Base-by-base conservation (phyloP, 1,140 invertebrate genomes). In the Drosophila rhopaloa region DNA sequence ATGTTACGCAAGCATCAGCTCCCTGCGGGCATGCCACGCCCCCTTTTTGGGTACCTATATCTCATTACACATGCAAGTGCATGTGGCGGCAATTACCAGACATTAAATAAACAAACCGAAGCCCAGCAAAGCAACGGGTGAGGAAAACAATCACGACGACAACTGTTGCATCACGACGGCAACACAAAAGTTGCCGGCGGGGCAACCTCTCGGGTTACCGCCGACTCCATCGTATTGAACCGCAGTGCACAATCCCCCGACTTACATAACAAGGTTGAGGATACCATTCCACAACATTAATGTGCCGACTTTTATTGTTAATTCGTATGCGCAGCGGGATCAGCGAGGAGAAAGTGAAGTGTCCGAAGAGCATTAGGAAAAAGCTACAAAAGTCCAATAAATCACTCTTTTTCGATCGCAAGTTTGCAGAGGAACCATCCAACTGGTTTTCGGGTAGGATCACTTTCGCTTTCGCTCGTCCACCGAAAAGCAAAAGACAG, bases 1-100 rank as follows among this genome's bases (percentile, higher is more conserved):
- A 6, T 35, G 38, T 77, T 77, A 29, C 40, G 51, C 54, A 77
- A 77, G 24, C 40, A 16, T 19, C 46, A 29, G 41, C 53, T 44
- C 24, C 43, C 57, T 32, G 32, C 10, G 41, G 43, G 16, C 32
- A 14, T 46, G 55, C 62, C 70, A 61, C 47, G 63, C 59, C 67
- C 46, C 41, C 37, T 41, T 65, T 65, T 48, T 5, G 63, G 55
- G 51, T 8, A 32, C 29, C 29, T 7, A 79, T 58, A 63, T 50
- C 72, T 83, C 79, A 89, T 88, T 88, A 76, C 70, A 88, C 76
- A 88, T 88, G 83, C 83, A 88, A 88, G 83, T 89, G 84, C 84
- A 89, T 89, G 83, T 76, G 73, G 76, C 65, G 76, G 76, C 84
- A 88, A 88, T 88, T 88, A 86, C 82, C 83, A 82, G 75, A 86